Evolutionary conservation across 2,113 vertebrate species (phyloP), one percentile per base, ranked within the genome.

Genomic region (Pomatostomus ruficeps): DNA sequence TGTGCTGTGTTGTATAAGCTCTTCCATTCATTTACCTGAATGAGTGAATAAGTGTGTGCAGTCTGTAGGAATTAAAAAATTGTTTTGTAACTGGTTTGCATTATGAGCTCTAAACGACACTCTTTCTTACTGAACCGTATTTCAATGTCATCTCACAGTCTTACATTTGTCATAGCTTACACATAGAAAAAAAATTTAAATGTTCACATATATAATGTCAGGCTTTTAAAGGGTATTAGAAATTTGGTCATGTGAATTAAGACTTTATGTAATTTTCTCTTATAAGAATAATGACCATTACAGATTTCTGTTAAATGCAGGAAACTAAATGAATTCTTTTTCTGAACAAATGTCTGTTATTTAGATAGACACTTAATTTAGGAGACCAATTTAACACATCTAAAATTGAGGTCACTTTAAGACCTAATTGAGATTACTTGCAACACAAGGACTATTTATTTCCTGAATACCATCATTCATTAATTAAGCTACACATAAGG

Each of bases 351-450:
- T 86, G 51, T 40, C 92, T 82, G 86, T 92, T 96, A 95, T 92
- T 97, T 96, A 93, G 18, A 67, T 14, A 97, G 88, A 54, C 85
- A 95, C 70, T 96, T 97, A 96, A 97, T 97, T 92, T 96, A 91
- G 71, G 23, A 95, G 66, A 94, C 77, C 78, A 94, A 95, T 96
- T 95, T 93, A 97, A 94, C 90, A 96, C 76, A 93, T 59, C 54
- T 93, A 86, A 96, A 97, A 95, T 75, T 93, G 97, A 97, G 96
- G 91, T 97, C 93, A 95, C 73, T 97, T 96, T 92, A 95, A 91
- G 86, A 91, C 62, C 91, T 97, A 96, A 97, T 90, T 96, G 96
- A 96, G 76, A 97, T 91, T 85, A 93, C 68, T 95, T 97, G 79
- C 88, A 97, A 97, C 90, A 78, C 54, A 78, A 95, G 85, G 62